A percentile compares a stretch with the other conserved stretches of the same genome.
phyloP scores from a whole-genome alignment of 2,888 invertebrate species.

The Apoderus coryli region DNA sequence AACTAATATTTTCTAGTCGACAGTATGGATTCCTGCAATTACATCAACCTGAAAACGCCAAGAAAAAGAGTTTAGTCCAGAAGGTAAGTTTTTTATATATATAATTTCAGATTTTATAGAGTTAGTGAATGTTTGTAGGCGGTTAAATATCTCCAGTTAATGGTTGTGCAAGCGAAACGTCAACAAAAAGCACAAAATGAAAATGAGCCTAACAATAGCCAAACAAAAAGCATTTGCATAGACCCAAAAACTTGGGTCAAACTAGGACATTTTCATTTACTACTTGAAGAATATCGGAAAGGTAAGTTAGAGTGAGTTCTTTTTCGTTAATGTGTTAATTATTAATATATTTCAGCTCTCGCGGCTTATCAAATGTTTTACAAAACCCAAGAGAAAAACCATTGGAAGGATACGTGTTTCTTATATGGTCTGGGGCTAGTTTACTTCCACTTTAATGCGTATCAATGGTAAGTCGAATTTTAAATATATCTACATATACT shows the following conservation, averaged over 20 bases:
- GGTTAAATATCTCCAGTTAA: slow-evolving; percentile 70
- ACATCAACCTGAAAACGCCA: slow-evolving; percentile 63
- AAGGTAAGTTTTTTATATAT: no score
- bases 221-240: slow-evolving; percentile 53
- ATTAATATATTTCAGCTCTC: slow-evolving; percentile 58
- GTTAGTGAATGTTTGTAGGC: slow-evolving; percentile 38
- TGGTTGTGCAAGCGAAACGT: slow-evolving; percentile 65
- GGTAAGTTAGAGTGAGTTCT: no score
- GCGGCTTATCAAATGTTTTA: slow-evolving; percentile 95
- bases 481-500: neutral
- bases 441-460: slow-evolving; percentile 93
- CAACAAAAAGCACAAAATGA: slow-evolving; percentile 35
- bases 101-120: no score
- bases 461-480: slow-evolving; percentile 71
- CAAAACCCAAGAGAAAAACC: slow-evolving; percentile 53
- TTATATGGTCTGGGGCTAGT: slow-evolving; percentile 90
- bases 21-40: slow-evolving; percentile 83
- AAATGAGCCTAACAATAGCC: slow-evolving; percentile 26
- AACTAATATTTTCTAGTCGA: slow-evolving; percentile 53
- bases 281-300: slow-evolving; percentile 88
- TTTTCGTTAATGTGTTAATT: slow-evolving; percentile 8
- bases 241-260: slow-evolving; percentile 88
- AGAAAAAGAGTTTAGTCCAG: slow-evolving; percentile 65
- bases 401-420: slow-evolving; percentile 83
- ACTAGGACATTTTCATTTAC: slow-evolving; percentile 86